Evolutionary conservation across 1,140 invertebrate species (phyloP).

Genomic region (Penaeus chinensis): DNA sequence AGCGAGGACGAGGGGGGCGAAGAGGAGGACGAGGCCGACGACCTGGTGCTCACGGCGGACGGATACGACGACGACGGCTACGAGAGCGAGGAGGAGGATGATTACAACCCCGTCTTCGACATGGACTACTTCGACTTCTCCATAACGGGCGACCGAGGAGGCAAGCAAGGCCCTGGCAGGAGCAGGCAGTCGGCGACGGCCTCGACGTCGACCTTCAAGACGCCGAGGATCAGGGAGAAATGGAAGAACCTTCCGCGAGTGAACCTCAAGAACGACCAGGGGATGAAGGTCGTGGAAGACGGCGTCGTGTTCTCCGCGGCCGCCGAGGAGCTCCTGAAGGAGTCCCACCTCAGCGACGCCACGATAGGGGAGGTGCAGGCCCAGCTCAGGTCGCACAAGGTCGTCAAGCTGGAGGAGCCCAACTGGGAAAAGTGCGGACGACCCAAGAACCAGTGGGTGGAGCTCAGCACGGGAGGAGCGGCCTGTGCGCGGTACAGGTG

Average conservation of each 20-base stretch:
- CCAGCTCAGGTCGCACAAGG: conserved; percentile 26
- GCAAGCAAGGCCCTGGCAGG: not conserved
- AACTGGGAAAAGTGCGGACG: conserved; percentile 45
- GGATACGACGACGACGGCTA: conserved; percentile 16
- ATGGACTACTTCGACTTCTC: conserved; percentile 52
- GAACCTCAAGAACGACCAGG: not conserved
- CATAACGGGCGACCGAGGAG: conserved; percentile 2
- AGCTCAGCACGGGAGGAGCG: conserved; percentile 12
- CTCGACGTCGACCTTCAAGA: conserved; percentile 16
- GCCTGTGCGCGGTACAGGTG: conserved; percentile 50
- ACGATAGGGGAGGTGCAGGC: conserved; percentile 18
- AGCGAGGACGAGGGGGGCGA: conserved; percentile 15
- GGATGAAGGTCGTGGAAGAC: conserved; percentile 27
- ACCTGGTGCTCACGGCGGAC: conserved; percentile 16
- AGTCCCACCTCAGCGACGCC: conserved; percentile 13
- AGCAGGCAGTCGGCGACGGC: not conserved
- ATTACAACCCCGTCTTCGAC: conserved; percentile 45
- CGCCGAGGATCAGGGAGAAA: not conserved
- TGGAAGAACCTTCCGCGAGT: conserved; percentile 26
- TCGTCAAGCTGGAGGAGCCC: conserved; percentile 31
- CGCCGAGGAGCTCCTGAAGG: conserved; percentile 19
- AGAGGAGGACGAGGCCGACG: conserved; percentile 19
- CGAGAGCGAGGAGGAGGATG: conserved; percentile 9
- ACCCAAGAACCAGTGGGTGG: conserved; percentile 51
- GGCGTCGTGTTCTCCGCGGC: conserved; percentile 29